A percentile compares a stretch with the other conserved stretches of the same genome.
Evolutionary conservation across 2,113 vertebrate genomes (phyloP).

Genomic region (Motacilla tschutschensis): DNA sequence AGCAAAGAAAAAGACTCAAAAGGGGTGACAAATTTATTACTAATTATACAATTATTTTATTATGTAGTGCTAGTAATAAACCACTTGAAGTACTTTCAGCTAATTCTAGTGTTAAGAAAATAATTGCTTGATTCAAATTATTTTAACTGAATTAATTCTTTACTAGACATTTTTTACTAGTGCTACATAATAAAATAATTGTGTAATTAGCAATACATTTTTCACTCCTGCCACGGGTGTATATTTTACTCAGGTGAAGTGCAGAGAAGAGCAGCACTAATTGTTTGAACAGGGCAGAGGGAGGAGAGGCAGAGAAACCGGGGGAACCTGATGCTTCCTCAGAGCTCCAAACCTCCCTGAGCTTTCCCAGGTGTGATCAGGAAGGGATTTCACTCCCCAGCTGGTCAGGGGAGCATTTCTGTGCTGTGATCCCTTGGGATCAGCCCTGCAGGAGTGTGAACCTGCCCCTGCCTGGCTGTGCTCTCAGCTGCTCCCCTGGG

Average conservation of each 20-base stretch:
- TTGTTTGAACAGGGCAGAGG: background rate
- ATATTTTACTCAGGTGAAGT: constrained; percentile 66
- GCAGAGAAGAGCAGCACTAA: background rate
- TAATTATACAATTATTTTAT: constrained; percentile 79
- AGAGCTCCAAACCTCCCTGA: background rate
- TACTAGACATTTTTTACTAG: constrained; percentile 77
- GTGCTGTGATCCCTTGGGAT: background rate
- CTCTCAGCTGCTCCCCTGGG: background rate
- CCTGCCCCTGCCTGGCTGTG: fast-evolving
- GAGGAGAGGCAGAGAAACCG: background rate
- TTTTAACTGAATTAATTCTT: constrained; percentile 83
- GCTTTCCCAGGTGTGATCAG: background rate
- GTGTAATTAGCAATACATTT: constrained; percentile 77
- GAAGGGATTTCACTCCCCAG: background rate
- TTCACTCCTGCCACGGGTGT: constrained; percentile 70
- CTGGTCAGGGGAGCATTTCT: background rate
- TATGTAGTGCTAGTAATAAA: constrained; percentile 75
- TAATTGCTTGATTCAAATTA: constrained; percentile 83
- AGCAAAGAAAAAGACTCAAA: constrained; percentile 62
- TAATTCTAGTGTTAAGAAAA: constrained; percentile 82
- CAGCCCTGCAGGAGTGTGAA: background rate
- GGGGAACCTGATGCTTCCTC: background rate
- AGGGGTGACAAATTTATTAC: constrained; percentile 78
- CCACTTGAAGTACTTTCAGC: constrained; percentile 74
- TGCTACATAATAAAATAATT: constrained; percentile 80